Percentiles rank a stretch among this genome's conserved stretches.
These are phyloP conservation scores for Grallaria varia DNA, from an alignment of 2,113 vertebrate species.

Conservation along the genomic window DNA sequence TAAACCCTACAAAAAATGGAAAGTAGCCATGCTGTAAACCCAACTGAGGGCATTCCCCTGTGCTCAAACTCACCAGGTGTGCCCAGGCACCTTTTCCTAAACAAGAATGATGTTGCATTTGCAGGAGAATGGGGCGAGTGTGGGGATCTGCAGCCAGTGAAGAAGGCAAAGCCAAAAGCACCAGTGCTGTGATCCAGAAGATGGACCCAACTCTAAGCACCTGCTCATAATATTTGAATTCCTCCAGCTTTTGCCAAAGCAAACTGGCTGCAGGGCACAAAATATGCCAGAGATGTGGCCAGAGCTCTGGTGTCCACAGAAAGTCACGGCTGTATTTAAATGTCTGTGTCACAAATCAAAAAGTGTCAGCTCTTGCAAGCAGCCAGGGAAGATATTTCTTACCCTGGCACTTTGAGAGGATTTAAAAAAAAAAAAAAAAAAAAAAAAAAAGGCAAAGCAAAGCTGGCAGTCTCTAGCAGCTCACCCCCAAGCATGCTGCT, in stretches of 20 bases:
- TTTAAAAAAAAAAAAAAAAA: not conserved
- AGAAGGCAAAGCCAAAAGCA: not conserved
- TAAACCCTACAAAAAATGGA: not conserved
- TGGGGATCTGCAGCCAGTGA: not conserved
- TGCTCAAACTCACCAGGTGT: rapidly evolving
- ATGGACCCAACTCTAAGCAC: not conserved
- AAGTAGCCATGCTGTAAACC: not conserved
- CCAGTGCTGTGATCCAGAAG: not conserved
- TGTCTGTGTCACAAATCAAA: not conserved
- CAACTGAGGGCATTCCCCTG: not conserved
- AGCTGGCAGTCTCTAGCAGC: not conserved
- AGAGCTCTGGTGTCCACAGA: rapidly evolving
- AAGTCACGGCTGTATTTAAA: not conserved
- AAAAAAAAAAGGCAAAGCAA: not conserved
- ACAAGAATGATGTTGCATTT: rapidly evolving
- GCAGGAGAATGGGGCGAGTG: rapidly evolving
- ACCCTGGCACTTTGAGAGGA: not conserved
- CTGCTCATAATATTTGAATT: not conserved
- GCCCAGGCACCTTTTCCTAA: rapidly evolving
- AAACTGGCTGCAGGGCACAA: not conserved
- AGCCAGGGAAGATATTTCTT: not conserved
- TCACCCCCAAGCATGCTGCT: not conserved
- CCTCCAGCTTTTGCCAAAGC: not conserved
- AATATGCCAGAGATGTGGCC: rapidly evolving
- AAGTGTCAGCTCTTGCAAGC: not conserved